Evolutionary conservation across 2,797 vertebrate genomes (phyloP), one percentile per base, ranked within the genome.

Genomic region (Acanthurus leucopareius): DNA sequence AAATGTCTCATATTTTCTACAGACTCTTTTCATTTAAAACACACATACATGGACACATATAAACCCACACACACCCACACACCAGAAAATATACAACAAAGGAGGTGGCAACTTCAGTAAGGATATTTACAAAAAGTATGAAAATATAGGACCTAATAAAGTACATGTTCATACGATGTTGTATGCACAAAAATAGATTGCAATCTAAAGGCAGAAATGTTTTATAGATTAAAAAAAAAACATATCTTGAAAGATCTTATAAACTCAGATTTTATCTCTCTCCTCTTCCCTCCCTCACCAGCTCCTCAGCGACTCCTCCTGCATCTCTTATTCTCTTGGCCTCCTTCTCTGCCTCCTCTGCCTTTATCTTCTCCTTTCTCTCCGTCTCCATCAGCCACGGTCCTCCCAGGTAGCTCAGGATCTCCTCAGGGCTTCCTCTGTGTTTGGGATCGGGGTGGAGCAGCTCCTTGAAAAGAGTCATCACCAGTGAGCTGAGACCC

Each of bases 391-490:
- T 88, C 68, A 94, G 88, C 96, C 96, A 97, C 3, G 96, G 90
- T 0, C 77, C 93, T 13, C 96, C 96, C 83, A 96, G 89, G 89
- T 96, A 96, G 77, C 89, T 93, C 80, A 98, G 82, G 82, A 97
- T 93, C 83, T 95, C 96, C 14, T 97, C 93, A 0, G 97, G 95
- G 14, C 88, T 95, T 14, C 96, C 95, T 16, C 97, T 95, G 7
- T 80, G 92, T 40, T 94, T 77, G 0, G 97, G 96, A 35, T 96
- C 89, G 0, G 97, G 94, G 47, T 96, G 91, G 67, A 99, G 94
- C 28, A 99, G 92, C 75, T 97, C 95, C 57, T 85, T 94, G 53
- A 99, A 91, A 82, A 99, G 93, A 72, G 93, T 86, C 90, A 97
- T 94, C 1, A 95, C 96, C 0, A 95, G 93, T 0, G 95, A 86